A percentile compares a stretch with the other conserved stretches of the same genome.
Conservation (phyloP, 1,140 invertebrate species). For the Eciton burchellii region DNA sequence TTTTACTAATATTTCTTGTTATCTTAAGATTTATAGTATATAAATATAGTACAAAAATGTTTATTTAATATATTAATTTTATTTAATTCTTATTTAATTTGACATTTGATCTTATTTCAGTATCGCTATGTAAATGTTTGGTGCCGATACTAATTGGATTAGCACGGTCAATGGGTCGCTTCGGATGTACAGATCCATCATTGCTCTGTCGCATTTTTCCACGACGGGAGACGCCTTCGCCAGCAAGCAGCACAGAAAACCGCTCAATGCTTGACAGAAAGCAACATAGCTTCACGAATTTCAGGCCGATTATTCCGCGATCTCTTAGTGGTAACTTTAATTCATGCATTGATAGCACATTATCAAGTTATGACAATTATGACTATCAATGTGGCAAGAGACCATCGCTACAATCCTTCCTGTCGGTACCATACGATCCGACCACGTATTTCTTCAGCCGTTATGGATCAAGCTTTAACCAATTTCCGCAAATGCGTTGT, state of each 20-base stretch:
- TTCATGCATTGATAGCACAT: conserved; percentile 78
- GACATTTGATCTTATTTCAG: conserved; percentile 81
- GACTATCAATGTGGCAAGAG: conserved; percentile 80
- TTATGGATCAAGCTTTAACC: conserved; percentile 96
- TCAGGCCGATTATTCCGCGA: conserved; percentile 95
- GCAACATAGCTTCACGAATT: conserved; percentile 89
- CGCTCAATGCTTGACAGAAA: conserved; percentile 85
- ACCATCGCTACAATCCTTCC: conserved; percentile 88
- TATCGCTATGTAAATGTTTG: conserved; percentile 92
- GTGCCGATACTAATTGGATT: conserved; percentile 95
- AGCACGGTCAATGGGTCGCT: conserved; percentile 95
- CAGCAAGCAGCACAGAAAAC: conserved; percentile 82
- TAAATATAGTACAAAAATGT: background rate
- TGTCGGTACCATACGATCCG: conserved; percentile 91
- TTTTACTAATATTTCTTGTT: too few relatives aligned
- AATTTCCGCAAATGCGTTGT: conserved; percentile 92
- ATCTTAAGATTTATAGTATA: too few relatives aligned
- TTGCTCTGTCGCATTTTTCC: conserved; percentile 95
- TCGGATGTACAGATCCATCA: conserved; percentile 90
- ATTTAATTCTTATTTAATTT: too few relatives aligned
- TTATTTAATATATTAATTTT: conserved; percentile 33
- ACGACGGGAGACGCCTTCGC: conserved; percentile 88
- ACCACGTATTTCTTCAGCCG: conserved; percentile 95
- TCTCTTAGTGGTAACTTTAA: conserved; percentile 95
- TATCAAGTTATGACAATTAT: conserved; percentile 77